A percentile compares a stretch with the other conserved stretches of the same genome.
Evolutionary conservation across 2,113 vertebrate species (phyloP).

Genomic region (Triplophysa tibetana): DNA sequence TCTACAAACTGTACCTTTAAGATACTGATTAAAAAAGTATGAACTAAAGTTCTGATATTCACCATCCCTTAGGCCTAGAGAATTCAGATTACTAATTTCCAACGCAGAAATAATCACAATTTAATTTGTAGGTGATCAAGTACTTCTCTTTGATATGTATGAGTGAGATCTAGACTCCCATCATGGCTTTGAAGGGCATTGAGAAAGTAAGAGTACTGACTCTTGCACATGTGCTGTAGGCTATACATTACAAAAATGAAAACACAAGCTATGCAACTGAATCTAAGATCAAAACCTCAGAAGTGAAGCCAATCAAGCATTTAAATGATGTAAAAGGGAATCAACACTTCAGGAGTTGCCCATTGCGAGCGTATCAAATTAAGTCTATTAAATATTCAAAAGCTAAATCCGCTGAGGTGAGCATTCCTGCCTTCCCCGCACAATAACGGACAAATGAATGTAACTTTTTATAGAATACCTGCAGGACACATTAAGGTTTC

Average conservation of each 20-base stretch:
- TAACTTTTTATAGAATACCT: conserved; percentile 32
- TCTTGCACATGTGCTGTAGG: not conserved
- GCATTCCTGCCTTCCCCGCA: conserved; percentile 20
- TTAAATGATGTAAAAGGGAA: not conserved
- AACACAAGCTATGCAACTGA: not conserved
- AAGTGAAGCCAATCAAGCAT: not conserved
- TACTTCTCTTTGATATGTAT: not conserved
- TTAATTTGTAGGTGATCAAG: too few relatives aligned
- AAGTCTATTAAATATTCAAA: conserved; percentile 31
- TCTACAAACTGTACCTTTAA: too few relatives aligned
- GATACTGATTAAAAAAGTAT: too few relatives aligned
- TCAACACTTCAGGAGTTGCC: not conserved
- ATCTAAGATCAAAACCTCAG: not conserved
- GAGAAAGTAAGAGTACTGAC: not conserved
- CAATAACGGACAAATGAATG: conserved; percentile 17
- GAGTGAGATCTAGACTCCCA: not conserved
- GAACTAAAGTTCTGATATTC: too few relatives aligned
- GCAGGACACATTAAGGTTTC: not conserved
- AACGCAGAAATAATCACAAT: too few relatives aligned
- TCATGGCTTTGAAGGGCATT: not conserved
- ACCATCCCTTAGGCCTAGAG: too few relatives aligned
- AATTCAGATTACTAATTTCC: too few relatives aligned
- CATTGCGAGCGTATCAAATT: conserved; percentile 11
- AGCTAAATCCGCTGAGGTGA: conserved; percentile 15
- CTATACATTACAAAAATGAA: not conserved